phyloP scores from a whole-genome alignment of 2,797 vertebrate species.

The Bovichtus variegatus region DNA sequence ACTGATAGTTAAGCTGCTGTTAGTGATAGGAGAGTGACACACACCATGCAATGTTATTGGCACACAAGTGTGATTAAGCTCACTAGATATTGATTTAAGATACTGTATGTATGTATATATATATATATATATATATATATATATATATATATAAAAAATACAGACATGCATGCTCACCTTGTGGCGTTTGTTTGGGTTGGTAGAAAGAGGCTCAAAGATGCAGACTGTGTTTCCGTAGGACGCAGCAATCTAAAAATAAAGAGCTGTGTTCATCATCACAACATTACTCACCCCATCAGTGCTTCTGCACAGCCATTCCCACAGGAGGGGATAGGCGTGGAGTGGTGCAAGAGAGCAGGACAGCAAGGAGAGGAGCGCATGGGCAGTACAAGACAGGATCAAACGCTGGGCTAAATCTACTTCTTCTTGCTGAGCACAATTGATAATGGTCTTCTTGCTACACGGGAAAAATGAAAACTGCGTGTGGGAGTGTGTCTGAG shows the following conservation, averaged over 20 bases:
- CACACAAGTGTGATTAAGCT: constrained; percentile 37
- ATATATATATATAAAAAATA: neutral
- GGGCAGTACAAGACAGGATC: constrained; percentile 19
- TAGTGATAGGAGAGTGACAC: constrained; percentile 71
- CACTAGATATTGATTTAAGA: constrained; percentile 23
- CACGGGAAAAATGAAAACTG: constrained; percentile 20
- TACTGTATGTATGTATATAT: too few species aligned
- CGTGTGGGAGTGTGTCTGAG: constrained; percentile 38
- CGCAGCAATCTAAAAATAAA: constrained; percentile 93
- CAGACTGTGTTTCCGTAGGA: constrained; percentile 99
- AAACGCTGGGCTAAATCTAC: constrained; percentile 33
- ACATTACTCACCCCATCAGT: constrained; percentile 74
- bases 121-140: too few species aligned
- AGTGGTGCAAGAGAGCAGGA: constrained; percentile 27
- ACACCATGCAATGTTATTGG: constrained; percentile 74
- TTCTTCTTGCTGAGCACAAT: constrained; percentile 19
- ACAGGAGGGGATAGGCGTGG: constrained; percentile 32
- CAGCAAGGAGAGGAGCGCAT: constrained; percentile 18
- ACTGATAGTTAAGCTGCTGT: constrained; percentile 97
- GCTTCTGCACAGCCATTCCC: constrained; percentile 68
- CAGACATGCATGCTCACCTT: constrained; percentile 64
- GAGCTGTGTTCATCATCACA: constrained; percentile 68
- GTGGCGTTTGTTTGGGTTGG: constrained; percentile 90
- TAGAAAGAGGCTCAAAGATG: constrained; percentile 95
- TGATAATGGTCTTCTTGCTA: constrained; percentile 35